Evolutionary conservation across 1,140 invertebrate species (phyloP), one percentile per base, ranked within the genome.

Genomic region (Ostrea edulis): DNA sequence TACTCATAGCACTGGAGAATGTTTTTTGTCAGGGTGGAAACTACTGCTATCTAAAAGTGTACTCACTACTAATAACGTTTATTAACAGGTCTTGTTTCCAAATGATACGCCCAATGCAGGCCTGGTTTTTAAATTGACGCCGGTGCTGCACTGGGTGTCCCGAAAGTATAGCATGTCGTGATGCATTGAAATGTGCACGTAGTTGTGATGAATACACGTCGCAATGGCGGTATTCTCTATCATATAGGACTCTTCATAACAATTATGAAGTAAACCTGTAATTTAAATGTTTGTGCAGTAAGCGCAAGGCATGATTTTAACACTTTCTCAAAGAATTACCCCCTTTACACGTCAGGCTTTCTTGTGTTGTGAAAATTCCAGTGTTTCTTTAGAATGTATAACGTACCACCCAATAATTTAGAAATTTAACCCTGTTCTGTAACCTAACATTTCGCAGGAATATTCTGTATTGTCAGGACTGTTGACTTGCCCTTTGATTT

Each of bases 381-480:
- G 22, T 35, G 68, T 77, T 29, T 77, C 68, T 77, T 77, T 29
- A 77, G 25, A 77, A 77, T 77, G 35, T 12, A 77, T 77, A 29
- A 29, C 17, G 68, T 77, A 77, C 68, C 68, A 77, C 68, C 68
- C 68, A 77, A 77, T 77, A 22, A 77, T 77, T 77, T 77, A 77
- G 68, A 77, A 77, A 77, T 77, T 77, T 77, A 29, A 77, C 68
- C 68, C 14, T 25, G 68, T 77, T 77, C 68, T 77, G 25, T 14
- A 29, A 77, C 68, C 68, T 35, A 14, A 25, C 68, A 77, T 77
- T 77, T 77, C 68, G 29, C 68, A 77, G 29, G 29, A 25, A 77
- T 77, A 77, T 77, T 77, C 25, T 25, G 9, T 25, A 77, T 25
- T 77, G 68, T 77, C 68, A 77, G 22, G 25, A 25, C 25, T 77